A percentile compares a stretch with the other conserved stretches of the same genome.
Evolutionary conservation across 2,113 vertebrate genomes (phyloP).

Genomic region (Fulmarus glacialis): DNA sequence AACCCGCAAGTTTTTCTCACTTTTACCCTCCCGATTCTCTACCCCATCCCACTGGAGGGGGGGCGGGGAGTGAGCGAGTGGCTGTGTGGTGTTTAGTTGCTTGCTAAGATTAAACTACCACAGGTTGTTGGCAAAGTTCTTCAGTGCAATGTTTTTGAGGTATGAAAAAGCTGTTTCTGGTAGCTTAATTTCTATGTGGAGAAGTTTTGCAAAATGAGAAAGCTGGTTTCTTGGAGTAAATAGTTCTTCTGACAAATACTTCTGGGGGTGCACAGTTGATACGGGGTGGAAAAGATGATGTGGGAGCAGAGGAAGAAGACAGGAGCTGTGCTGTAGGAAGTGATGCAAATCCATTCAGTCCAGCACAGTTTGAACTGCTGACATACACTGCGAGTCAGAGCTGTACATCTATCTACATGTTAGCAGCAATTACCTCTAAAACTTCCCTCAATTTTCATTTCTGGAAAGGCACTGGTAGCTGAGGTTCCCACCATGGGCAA

Average conservation of each 20-base stretch:
- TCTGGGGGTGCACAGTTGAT: neutral
- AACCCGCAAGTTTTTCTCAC: no score
- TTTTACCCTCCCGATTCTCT: no score
- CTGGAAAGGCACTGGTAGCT: neutral
- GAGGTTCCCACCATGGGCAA: neutral
- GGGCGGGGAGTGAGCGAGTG: no score
- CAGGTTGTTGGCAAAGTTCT: neutral
- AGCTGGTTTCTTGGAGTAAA: neutral
- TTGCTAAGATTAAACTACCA: no score
- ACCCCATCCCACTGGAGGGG: no score
- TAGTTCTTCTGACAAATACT: neutral
- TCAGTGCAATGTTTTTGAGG: neutral
- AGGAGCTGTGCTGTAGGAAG: neutral
- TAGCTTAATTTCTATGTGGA: neutral
- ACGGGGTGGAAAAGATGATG: neutral
- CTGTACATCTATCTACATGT: neutral
- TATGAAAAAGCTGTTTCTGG: neutral
- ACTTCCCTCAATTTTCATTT: neutral
- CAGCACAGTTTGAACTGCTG: neutral
- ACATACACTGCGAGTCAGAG: neutral
- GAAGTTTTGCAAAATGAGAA: neutral
- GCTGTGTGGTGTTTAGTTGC: no score
- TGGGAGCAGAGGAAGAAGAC: neutral
- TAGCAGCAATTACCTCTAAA: neutral
- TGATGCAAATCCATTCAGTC: neutral